Evolutionary conservation across 2,113 vertebrate species (phyloP).

Genomic region (Columba janthina): DNA sequence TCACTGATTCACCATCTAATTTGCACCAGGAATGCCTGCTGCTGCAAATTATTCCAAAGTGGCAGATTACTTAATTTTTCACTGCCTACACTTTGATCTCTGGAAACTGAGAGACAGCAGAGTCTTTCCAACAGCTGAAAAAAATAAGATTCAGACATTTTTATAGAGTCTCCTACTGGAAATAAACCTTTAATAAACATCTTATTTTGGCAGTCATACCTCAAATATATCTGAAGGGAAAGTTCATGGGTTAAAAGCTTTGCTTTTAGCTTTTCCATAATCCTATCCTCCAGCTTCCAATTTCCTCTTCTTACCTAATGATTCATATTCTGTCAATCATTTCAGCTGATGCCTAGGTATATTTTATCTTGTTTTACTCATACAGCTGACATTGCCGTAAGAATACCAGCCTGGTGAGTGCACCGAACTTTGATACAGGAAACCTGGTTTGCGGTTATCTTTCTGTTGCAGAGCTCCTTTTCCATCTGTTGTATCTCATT

Average conservation of each 20-base stretch:
- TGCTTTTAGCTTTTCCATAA: conserved; percentile 1
- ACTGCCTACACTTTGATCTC: neutral
- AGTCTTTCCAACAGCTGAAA: neutral
- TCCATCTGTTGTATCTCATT: neutral
- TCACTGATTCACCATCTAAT: conserved; percentile 1
- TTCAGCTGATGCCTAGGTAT: neutral
- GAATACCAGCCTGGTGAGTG: neutral
- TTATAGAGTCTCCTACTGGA: neutral
- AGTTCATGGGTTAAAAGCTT: conserved; percentile 22
- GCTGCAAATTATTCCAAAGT: conserved; percentile 12
- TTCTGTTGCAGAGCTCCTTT: neutral
- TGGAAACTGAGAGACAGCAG: neutral
- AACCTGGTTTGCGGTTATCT: neutral
- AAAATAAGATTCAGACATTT: neutral
- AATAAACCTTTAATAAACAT: neutral
- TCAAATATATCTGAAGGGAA: neutral
- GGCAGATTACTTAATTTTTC: conserved; percentile 3
- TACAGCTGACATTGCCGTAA: neutral
- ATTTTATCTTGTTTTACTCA: neutral
- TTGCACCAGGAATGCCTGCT: conserved; percentile 15
- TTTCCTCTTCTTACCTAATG: neutral
- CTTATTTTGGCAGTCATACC: neutral
- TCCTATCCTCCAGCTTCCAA: neutral
- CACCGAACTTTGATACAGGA: neutral
- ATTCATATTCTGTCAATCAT: neutral